Evolutionary conservation across 2,888 invertebrate species (phyloP).

Genomic region (Melanchra persicariae): DNA sequence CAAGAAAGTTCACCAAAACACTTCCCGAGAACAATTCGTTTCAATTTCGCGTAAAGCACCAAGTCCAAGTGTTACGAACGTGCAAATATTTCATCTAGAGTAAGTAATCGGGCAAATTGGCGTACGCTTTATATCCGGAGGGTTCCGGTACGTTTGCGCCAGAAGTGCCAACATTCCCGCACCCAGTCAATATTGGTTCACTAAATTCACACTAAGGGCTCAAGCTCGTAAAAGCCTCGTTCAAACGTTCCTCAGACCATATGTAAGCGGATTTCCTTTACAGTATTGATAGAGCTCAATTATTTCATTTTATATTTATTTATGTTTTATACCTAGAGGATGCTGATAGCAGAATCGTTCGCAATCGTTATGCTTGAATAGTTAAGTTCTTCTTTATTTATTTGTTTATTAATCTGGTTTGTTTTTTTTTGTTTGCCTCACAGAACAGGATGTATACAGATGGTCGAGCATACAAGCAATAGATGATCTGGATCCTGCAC

Average conservation of each 20-base stretch:
- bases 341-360: not conserved
- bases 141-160: conserved; percentile 76
- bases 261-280: conserved; percentile 51
- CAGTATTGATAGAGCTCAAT: conserved; percentile 40
- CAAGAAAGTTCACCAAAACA: conserved; percentile 11
- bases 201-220: conserved; percentile 65
- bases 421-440: not conserved
- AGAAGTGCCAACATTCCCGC: conserved; percentile 65
- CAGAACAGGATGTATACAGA: not conserved
- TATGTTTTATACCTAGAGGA: conserved; percentile 22
- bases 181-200: conserved; percentile 82
- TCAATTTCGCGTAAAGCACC: conserved; percentile 50
- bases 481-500: not conserved
- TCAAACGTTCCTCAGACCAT: conserved; percentile 28
- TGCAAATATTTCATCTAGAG: conserved; percentile 72
- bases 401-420: not conserved
- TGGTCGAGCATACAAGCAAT: not conserved
- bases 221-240: conserved; percentile 58
- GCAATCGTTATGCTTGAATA: conserved; percentile 1
- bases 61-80: conserved; percentile 53
- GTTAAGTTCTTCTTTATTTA: not conserved
- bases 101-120: conserved; percentile 73
- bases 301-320: conserved; percentile 40
- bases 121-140: conserved; percentile 64
- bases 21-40: conserved; percentile 35